Conservation (phyloP, 2,113 vertebrate species). For the Lampris megalopsis region DNA sequence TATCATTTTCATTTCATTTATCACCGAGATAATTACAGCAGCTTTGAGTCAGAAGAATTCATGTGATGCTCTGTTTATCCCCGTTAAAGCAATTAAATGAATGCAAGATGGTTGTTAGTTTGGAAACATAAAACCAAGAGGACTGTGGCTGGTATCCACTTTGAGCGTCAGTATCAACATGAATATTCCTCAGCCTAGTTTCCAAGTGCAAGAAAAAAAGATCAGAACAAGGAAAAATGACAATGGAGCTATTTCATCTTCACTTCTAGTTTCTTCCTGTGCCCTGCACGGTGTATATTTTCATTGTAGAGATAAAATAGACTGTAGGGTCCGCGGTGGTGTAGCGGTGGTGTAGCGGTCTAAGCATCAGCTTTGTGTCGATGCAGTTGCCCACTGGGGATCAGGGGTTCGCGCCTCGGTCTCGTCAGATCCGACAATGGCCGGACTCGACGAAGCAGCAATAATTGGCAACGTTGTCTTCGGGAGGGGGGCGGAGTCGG, state of each 20-base stretch:
- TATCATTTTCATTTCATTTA: neutral
- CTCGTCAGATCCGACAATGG: too few species aligned
- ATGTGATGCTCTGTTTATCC: neutral
- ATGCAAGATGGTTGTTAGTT: neutral
- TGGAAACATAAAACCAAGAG: too few species aligned
- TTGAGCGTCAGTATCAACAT: neutral
- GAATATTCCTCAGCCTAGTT: neutral
- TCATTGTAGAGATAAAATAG: neutral
- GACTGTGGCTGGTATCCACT: neutral
- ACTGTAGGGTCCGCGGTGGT: too few species aligned
- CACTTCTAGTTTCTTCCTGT: neutral
- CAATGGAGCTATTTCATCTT: too few species aligned
- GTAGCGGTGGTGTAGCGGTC: too few species aligned
- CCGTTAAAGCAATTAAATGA: neutral
- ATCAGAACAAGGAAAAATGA: too few species aligned
- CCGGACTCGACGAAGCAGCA: too few species aligned
- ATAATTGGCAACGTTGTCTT: too few species aligned
- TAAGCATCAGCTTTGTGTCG: too few species aligned
- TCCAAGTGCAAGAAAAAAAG: neutral
- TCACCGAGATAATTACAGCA: neutral
- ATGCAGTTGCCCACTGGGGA: too few species aligned
- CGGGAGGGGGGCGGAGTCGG: too few species aligned
- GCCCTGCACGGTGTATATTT: constrained; percentile 23
- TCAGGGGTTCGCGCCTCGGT: too few species aligned
- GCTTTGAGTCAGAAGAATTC: neutral